Evolutionary conservation across 2,113 vertebrate genomes (phyloP).

Genomic region (Chaetodon trifascialis): DNA sequence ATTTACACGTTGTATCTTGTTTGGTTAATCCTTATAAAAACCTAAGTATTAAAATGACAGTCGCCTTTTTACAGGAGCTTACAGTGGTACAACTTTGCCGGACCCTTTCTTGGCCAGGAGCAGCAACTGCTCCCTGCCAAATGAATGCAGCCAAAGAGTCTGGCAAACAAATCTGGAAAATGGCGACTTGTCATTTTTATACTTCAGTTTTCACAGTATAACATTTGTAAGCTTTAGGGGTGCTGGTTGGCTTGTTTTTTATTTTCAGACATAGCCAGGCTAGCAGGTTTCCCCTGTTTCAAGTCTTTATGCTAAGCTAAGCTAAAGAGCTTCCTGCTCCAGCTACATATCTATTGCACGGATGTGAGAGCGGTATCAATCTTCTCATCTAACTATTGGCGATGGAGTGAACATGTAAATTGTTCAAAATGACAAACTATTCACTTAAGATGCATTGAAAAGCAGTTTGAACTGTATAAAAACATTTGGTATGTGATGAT

Average conservation of each 20-base stretch:
- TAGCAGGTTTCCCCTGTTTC: not conserved
- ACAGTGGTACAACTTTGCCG: no score
- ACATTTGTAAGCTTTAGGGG: not conserved
- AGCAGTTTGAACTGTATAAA: not conserved
- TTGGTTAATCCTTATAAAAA: not conserved
- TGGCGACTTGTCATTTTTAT: not conserved
- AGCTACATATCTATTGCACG: slow-evolving; percentile 13
- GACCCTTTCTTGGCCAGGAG: not conserved
- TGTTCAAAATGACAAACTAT: not conserved
- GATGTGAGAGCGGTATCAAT: not conserved
- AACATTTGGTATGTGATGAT: not conserved
- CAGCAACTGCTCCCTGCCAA: not conserved
- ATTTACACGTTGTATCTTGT: not conserved
- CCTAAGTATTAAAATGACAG: not conserved
- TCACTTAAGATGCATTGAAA: not conserved
- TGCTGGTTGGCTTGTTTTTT: not conserved
- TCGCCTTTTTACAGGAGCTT: fast-evolving
- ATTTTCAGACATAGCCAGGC: not conserved
- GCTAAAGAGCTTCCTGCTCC: not conserved
- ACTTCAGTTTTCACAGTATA: not conserved
- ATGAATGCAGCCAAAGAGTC: not conserved
- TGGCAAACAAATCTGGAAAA: not conserved
- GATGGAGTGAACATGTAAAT: not conserved
- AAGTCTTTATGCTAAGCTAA: slow-evolving; percentile 2
- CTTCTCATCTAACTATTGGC: not conserved